phyloP scores from a whole-genome alignment of 1,140 invertebrate genomes.

The Musca domestica region DNA sequence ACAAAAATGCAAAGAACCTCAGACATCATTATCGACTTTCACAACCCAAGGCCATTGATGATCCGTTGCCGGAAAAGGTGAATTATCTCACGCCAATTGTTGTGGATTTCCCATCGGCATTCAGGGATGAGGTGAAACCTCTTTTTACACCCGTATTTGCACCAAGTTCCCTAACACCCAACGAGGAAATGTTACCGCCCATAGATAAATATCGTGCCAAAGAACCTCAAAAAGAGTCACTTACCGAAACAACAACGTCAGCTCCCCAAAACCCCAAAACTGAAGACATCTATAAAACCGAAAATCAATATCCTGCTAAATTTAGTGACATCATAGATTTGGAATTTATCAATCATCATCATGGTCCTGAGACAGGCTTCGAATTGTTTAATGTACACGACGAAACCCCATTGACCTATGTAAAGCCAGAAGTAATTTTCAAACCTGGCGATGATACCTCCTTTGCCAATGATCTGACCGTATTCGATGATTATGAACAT shows the following conservation, averaged over 20 bases:
- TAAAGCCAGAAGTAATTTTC: slow-evolving; percentile 26
- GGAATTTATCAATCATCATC: not conserved
- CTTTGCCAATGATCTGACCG: not conserved
- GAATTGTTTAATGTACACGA: slow-evolving; percentile 5
- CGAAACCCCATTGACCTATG: not conserved
- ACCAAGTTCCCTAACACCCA: no score
- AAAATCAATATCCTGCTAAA: no score
- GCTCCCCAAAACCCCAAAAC: no score
- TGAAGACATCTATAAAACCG: no score
- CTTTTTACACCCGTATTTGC: no score
- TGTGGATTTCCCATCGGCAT: not conserved
- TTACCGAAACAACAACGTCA: no score
- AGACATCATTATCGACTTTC: no score
- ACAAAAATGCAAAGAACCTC: no score
- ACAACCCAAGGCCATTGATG: not conserved
- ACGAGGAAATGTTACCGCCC: no score
- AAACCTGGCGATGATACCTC: slow-evolving; percentile 15
- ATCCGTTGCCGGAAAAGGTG: not conserved
- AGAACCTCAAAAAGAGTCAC: no score
- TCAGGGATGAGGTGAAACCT: not conserved
- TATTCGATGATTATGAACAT: slow-evolving; percentile 9
- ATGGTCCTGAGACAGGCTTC: not conserved
- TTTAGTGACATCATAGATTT: not conserved
- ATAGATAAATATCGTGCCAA: no score
- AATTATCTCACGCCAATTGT: not conserved